Evolutionary conservation across 2,113 vertebrate species (phyloP).

Genomic region (Actenoides hombroni): DNA sequence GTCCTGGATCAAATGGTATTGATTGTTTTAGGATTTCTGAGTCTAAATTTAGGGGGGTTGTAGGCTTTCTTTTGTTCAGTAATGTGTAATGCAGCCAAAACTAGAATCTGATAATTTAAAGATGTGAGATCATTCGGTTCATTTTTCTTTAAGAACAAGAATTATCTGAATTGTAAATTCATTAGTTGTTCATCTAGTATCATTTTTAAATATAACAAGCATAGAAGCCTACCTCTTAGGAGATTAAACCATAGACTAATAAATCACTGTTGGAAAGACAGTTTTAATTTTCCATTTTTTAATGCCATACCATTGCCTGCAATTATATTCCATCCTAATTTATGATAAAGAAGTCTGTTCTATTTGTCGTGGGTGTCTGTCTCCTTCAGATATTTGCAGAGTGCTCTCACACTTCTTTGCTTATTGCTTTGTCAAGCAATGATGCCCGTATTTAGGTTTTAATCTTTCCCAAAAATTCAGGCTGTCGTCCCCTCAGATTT

Average conservation of each 20-base stretch:
- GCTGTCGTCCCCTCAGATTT: neutral
- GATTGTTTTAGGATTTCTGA: neutral
- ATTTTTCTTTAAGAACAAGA: neutral
- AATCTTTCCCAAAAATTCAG: neutral
- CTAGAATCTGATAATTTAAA: neutral
- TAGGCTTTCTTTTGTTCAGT: neutral
- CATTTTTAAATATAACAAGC: neutral
- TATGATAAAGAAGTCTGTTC: neutral
- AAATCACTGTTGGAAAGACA: constrained; percentile 2
- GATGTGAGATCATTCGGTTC: neutral
- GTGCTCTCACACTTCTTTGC: neutral
- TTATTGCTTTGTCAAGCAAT: neutral
- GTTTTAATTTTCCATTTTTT: neutral
- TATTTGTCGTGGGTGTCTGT: neutral
- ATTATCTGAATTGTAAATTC: neutral
- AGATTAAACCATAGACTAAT: neutral
- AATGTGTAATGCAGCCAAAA: neutral
- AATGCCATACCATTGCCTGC: neutral
- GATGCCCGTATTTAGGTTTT: neutral
- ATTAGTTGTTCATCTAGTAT: neutral
- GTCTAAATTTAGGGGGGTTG: neutral
- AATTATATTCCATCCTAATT: neutral
- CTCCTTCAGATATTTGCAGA: neutral
- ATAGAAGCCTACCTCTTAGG: neutral
- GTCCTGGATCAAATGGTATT: neutral